phyloP scores from a whole-genome alignment of 2,797 vertebrate genomes.

The Coregonus suidteri region DNA sequence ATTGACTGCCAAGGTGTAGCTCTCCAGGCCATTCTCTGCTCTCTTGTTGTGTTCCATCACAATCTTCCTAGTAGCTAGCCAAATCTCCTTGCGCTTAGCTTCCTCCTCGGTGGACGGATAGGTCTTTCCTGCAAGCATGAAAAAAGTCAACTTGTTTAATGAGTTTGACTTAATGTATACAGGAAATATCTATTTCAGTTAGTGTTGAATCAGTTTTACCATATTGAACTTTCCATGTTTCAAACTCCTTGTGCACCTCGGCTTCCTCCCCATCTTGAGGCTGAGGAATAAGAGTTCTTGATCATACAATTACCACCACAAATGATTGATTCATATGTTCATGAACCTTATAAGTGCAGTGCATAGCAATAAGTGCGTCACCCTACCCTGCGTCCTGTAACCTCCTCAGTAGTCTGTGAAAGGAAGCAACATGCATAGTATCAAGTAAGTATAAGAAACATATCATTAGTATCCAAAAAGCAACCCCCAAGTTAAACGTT shows the following conservation, averaged over 20 bases:
- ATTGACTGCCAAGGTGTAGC: background rate
- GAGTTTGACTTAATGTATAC: background rate
- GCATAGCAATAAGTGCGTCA: too few species aligned
- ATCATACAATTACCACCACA: too few species aligned
- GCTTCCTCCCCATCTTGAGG: background rate
- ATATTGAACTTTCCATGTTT: background rate
- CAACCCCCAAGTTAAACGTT: too few species aligned
- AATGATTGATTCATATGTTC: too few species aligned
- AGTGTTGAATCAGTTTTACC: background rate
- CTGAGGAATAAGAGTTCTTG: too few species aligned
- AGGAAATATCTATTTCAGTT: background rate
- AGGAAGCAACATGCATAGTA: background rate
- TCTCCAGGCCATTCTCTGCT: background rate
- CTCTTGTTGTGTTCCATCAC: slow-evolving; percentile 1
- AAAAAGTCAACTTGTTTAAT: background rate
- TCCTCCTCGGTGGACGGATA: background rate
- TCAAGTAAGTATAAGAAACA: background rate
- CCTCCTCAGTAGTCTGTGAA: background rate
- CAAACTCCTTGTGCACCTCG: background rate
- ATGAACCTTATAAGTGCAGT: too few species aligned
- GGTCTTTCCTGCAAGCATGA: background rate
- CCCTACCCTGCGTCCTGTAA: too few species aligned
- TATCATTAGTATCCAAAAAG: too few species aligned
- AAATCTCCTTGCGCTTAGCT: background rate
- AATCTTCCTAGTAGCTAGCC: background rate